phyloP scores from a whole-genome alignment of 2,113 vertebrate genomes.

The Lonchura striata region DNA sequence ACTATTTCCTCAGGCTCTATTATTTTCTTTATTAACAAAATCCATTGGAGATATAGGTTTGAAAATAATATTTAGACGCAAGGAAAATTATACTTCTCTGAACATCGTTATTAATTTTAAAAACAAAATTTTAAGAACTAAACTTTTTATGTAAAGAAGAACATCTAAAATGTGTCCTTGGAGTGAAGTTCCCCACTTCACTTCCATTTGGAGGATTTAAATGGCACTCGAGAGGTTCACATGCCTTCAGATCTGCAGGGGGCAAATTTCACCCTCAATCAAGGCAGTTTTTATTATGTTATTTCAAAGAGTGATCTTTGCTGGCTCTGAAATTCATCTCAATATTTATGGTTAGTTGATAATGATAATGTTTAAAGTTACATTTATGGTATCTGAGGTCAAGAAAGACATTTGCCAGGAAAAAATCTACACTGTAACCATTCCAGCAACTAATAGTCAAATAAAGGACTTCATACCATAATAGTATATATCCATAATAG shows the following conservation, averaged over 20 bases:
- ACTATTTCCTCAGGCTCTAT: slow-evolving; percentile 61
- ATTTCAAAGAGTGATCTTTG: neutral
- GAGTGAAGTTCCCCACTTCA: slow-evolving; percentile 5
- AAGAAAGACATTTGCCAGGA: neutral
- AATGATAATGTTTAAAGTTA: neutral
- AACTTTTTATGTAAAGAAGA: slow-evolving; percentile 39
- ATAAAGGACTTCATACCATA: neutral
- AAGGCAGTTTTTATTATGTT: neutral
- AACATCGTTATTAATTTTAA: neutral
- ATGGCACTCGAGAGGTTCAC: neutral
- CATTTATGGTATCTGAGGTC: neutral
- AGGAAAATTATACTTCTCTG: slow-evolving; percentile 22
- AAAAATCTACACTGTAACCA: neutral
- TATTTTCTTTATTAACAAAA: slow-evolving; percentile 71
- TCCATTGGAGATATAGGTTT: slow-evolving; percentile 52
- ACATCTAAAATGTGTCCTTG: slow-evolving; percentile 34
- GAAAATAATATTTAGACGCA: slow-evolving; percentile 61
- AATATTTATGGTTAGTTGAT: neutral
- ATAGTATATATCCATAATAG: too few species aligned
- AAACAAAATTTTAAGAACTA: slow-evolving; percentile 61
- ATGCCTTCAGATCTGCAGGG: neutral
- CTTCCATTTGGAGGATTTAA: slow-evolving; percentile 26
- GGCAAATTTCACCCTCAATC: slow-evolving; percentile 20
- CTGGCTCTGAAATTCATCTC: neutral
- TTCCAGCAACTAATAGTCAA: neutral